Evolutionary conservation across 1,140 invertebrate genomes (phyloP), one percentile per base, ranked within the genome.

Genomic region (Drosophila erecta): DNA sequence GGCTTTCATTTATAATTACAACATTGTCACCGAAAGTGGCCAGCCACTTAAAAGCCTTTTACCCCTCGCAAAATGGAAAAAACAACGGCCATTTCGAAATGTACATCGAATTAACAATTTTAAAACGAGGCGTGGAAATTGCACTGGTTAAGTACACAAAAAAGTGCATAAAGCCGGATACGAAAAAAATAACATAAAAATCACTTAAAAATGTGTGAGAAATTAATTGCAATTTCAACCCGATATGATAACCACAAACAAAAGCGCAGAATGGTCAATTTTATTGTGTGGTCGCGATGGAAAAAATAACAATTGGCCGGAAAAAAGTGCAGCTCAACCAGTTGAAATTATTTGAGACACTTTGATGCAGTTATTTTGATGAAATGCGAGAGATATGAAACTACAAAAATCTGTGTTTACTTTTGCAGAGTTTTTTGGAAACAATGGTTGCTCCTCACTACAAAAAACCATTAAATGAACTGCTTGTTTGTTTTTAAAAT

Each of bases 201-300:
- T 67, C 76, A 66, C 76, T 85, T 85, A 61, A 70, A 85, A 74
- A 74, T 80, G 81, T 75, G 81, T 62, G 78, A 81, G 78, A 81
- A 86, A 81, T 85, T 81, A 87, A 85, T 85, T 85, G 81, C 81
- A 74, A 80, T 81, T 85, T 56, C 57, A 56, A 75, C 58, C 69
- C 51, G 61, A 87, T 77, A 74, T 71, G 79, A 86, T 87, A 71
- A 76, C 81, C 78, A 72, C 81, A 81, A 76, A 78, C 78, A 78
- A 86, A 74, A 66, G 70, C 47, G 24, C 58, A 38, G 43, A 58
- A 77, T 77, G 51, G 66, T 47, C 40, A 14, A 47, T 51, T 79
- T 86, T 72, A 58, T 61, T 77, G 51, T 57, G 46, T 38, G 71
- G 60, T 55, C 27, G 12, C 10, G 30, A 33, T 17, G 15, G 37